These are phyloP conservation scores for Drosophila rellima DNA, from an alignment of 2,888 invertebrate species.

Conservation along the genomic window DNA sequence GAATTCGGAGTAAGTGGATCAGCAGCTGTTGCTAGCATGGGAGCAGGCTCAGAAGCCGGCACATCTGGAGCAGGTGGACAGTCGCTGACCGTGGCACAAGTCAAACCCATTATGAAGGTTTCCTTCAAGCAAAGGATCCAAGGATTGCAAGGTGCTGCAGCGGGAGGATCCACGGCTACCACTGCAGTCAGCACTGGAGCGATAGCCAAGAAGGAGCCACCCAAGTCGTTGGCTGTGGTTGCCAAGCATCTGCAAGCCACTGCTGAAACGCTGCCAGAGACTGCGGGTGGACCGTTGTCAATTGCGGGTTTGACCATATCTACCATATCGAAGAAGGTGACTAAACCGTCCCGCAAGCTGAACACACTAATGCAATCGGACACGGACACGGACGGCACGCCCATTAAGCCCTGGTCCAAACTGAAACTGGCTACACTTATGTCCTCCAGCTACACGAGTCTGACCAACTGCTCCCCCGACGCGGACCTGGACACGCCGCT, in stretches of 20 bases:
- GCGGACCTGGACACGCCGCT: conserved; percentile 68
- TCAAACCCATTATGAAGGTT: conserved; percentile 87
- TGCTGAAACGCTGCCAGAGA: conserved; percentile 1
- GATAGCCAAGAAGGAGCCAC: conserved; percentile 84
- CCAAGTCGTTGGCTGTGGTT: conserved; percentile 71
- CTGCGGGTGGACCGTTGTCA: neutral
- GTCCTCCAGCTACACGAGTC: conserved; percentile 84
- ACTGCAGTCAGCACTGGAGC: conserved; percentile 76
- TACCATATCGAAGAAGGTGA: conserved; percentile 73
- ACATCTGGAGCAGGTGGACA: conserved; percentile 15
- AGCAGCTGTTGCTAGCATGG: no score
- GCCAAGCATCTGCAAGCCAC: conserved; percentile 66
- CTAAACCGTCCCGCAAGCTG: conserved; percentile 69
- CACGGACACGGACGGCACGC: conserved; percentile 85
- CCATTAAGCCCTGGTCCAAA: conserved; percentile 90
- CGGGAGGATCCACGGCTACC: neutral
- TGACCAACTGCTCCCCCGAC: conserved; percentile 82
- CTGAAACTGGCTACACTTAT: conserved; percentile 89
- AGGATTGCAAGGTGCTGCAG: conserved; percentile 86
- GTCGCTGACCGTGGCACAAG: conserved; percentile 62
- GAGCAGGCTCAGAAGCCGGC: neutral
- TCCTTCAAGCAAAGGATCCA: conserved; percentile 89
- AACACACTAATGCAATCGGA: conserved; percentile 74
- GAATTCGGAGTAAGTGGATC: conserved; percentile 51
- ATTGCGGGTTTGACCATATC: conserved; percentile 61